phyloP scores from a whole-genome alignment of 2,113 vertebrate genomes.

The Caranx ignobilis region DNA sequence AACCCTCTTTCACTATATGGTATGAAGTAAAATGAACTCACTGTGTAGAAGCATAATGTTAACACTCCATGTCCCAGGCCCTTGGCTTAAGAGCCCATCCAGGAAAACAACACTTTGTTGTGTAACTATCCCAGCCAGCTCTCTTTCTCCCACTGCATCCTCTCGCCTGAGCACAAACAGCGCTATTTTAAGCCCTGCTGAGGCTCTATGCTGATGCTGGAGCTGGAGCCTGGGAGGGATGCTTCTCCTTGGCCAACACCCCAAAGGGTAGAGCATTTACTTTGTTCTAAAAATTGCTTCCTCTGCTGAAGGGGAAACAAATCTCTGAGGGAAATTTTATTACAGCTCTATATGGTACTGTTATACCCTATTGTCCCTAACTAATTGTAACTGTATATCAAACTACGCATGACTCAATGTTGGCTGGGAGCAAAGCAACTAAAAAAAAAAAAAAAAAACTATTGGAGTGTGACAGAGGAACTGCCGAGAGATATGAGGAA shows the following conservation, averaged over 20 bases:
- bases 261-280: conserved; percentile 41
- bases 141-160: conserved; percentile 62
- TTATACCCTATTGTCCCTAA: neutral
- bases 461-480: neutral
- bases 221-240: conserved; percentile 68
- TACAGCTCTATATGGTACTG: neutral
- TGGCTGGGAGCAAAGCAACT: neutral
- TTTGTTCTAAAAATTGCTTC: conserved; percentile 41
- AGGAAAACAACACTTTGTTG: conserved; percentile 68
- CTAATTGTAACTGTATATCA: neutral
- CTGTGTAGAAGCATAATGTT: conserved; percentile 7
- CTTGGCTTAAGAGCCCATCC: conserved; percentile 61
- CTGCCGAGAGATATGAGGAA: neutral
- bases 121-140: conserved; percentile 71
- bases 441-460: neutral
- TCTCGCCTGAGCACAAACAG: conserved; percentile 64
- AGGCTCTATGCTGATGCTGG: conserved; percentile 51
- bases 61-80: conserved; percentile 51
- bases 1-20: neutral
- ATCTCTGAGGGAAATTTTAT: conserved; percentile 32
- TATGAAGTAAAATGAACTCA: conserved; percentile 15
- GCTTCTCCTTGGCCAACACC: conserved; percentile 65
- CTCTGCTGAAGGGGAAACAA: conserved; percentile 22
- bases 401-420: conserved; percentile 3
- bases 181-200: conserved; percentile 79